Percentiles rank a stretch among this genome's conserved stretches.
phyloP scores from a whole-genome alignment of 2,888 invertebrate species.

The Muscina levida region DNA sequence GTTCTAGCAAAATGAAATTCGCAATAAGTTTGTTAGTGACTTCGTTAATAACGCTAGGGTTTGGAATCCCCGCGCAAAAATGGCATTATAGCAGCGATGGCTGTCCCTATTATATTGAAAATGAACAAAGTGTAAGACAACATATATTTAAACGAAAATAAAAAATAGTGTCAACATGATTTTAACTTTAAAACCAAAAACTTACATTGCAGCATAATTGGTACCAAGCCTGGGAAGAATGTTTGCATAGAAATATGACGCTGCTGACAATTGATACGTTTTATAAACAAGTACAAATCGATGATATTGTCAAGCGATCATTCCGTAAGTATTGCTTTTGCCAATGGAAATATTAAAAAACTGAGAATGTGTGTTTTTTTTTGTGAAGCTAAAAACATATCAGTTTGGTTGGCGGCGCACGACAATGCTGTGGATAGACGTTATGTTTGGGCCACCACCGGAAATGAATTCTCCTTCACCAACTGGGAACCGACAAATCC shows the following conservation, averaged over 20 bases:
- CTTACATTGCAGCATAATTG: slow-evolving; percentile 28
- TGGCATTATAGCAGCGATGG: slow-evolving; percentile 11
- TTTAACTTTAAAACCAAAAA: too few species aligned
- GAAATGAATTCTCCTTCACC: slow-evolving; percentile 25
- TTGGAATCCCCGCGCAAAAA: not conserved
- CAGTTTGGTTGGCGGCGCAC: slow-evolving; percentile 18
- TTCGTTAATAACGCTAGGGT: not conserved
- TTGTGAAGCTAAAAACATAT: not conserved
- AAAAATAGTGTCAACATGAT: too few species aligned
- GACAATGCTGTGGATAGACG: slow-evolving; percentile 40
- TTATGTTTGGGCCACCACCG: slow-evolving; percentile 34
- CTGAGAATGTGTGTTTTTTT: too few species aligned
- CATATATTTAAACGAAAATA: too few species aligned
- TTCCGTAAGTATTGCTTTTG: slow-evolving; percentile 13
- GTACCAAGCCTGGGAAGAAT: slow-evolving; percentile 42
- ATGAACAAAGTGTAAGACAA: not conserved
- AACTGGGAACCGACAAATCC: slow-evolving; percentile 35
- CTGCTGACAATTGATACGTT: slow-evolving; percentile 19
- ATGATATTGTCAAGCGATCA: not conserved
- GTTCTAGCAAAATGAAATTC: not conserved
- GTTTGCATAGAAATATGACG: slow-evolving; percentile 42
- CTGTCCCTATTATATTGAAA: not conserved
- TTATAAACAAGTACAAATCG: slow-evolving; percentile 33
- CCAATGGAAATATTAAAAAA: not conserved
- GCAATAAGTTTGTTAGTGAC: slow-evolving; percentile 8